These are phyloP conservation scores for Polymixis lichenea DNA, from an alignment of 2,888 invertebrate genomes.

Conservation along the genomic window DNA sequence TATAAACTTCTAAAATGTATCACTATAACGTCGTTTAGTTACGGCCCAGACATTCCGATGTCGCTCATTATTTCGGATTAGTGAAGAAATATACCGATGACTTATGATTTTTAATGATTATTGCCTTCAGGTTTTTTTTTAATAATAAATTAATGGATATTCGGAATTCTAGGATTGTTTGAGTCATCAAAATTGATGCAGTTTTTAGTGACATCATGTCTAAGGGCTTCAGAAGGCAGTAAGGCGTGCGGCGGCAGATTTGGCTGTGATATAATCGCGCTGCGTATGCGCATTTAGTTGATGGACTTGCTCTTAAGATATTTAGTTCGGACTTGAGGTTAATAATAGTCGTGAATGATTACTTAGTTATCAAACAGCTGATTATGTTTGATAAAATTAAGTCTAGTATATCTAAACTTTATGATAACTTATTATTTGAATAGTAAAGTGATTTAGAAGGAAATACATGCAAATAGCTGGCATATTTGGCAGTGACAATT, in stretches of 20 bases:
- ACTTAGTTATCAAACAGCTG: slow-evolving; percentile 43
- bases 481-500: slow-evolving; percentile 15
- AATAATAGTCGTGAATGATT: slow-evolving; percentile 35
- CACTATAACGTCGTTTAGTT: slow-evolving; percentile 6
- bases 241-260: slow-evolving; percentile 77
- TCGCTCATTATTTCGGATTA: slow-evolving; percentile 32
- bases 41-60: slow-evolving; percentile 41
- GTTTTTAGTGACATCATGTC: slow-evolving; percentile 43
- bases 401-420: slow-evolving; percentile 18
- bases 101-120: slow-evolving; percentile 14
- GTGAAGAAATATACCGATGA: slow-evolving; percentile 13
- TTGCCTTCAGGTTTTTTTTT: not conserved
- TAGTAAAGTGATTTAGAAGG: slow-evolving; percentile 12
- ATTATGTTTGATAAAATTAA: slow-evolving; percentile 29
- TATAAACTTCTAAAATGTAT: slow-evolving; percentile 31
- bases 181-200: slow-evolving; percentile 18
- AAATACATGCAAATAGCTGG: slow-evolving; percentile 10
- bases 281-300: slow-evolving; percentile 67
- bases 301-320: slow-evolving; percentile 63
- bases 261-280: slow-evolving; percentile 85
- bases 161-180: slow-evolving; percentile 2
- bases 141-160: not conserved
- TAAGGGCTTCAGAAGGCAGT: slow-evolving; percentile 39
- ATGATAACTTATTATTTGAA: slow-evolving; percentile 46
- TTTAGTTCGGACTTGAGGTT: slow-evolving; percentile 51